Base-by-base conservation (phyloP, 1,140 invertebrate species). In the Hermatobates lingyangjiaoensis region DNA sequence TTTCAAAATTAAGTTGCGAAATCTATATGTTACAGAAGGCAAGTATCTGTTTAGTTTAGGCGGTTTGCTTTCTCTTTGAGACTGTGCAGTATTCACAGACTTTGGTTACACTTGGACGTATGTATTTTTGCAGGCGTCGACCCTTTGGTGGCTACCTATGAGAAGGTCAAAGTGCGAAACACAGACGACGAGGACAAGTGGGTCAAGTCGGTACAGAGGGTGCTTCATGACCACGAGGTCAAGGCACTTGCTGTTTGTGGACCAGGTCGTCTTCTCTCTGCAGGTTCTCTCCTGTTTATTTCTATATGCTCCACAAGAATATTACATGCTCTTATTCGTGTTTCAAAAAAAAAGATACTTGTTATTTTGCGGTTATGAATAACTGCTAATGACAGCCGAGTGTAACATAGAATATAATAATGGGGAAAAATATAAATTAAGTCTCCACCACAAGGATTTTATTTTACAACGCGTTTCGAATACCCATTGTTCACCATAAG, bases 171-270 rank as follows among this genome's bases (percentile, higher is more conserved):
- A 56, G 67, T 78, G 20, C 53, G 57, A 15, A 52, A 56, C 54
- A 47, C 59, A 57, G 48, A 58, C 57, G 54, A 60, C 49, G 55
- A 61, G 60, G 44, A 23, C 26, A 27, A 79, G 38, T 93, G 88
- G 88, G 77, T 90, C 0, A 81, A 80, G 63, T 81, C 80, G 50
- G 72, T 82, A 7, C 79, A 86, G 57, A 71, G 81, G 51, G 71
- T 76, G 58, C 75, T 86, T 27, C 87, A 93, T 65, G 75, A 79
- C 23, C 85, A 93, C 64, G 88, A 91, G 68, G 83, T 93, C 0
- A 70, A 81, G 57, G 72, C 80, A 5, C 64, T 93, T 27, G 68
- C 74, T 2, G 64, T 81, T 25, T 67, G 73, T 56, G 69, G 71
- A 25, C 70, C 74, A 1, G n/a, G n/a, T n/a, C 76, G 76, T 58